Evolutionary conservation across 2,797 vertebrate species (phyloP).

Genomic region (Margarornis squamiger): DNA sequence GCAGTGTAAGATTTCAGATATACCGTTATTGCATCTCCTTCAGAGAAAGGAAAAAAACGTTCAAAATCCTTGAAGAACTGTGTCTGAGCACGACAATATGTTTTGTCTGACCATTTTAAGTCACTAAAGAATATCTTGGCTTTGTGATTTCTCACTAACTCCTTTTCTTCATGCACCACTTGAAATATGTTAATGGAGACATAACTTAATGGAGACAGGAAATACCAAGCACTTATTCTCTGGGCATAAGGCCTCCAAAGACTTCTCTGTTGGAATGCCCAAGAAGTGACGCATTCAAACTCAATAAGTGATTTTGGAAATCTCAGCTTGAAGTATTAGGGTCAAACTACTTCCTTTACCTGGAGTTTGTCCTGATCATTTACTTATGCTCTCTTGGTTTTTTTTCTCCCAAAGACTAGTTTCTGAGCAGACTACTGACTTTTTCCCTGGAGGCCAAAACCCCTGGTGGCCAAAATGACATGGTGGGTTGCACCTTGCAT

Average conservation of each 20-base stretch:
- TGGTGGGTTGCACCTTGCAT: background rate
- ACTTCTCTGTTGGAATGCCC: background rate
- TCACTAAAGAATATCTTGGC: slow-evolving; percentile 7
- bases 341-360: background rate
- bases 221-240: slow-evolving; percentile 14
- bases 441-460: background rate
- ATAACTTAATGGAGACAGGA: slow-evolving; percentile 1
- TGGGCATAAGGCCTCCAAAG: background rate
- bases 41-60: background rate
- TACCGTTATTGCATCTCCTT: slow-evolving; percentile 16
- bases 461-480: background rate
- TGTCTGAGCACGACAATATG: background rate
- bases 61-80: slow-evolving; percentile 30
- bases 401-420: background rate
- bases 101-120: slow-evolving; percentile 35
- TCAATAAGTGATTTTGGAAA: slow-evolving; percentile 1
- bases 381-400: background rate
- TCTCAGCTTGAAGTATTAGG: background rate
- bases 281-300: background rate
- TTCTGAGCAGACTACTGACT: background rate
- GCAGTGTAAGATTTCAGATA: slow-evolving; percentile 47
- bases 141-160: slow-evolving; percentile 19
- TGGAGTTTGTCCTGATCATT: background rate
- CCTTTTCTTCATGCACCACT: slow-evolving; percentile 41
- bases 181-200: slow-evolving; percentile 37